Evolutionary conservation across 2,888 invertebrate species (phyloP).

Genomic region (Hermaeophaga mercurialis): DNA sequence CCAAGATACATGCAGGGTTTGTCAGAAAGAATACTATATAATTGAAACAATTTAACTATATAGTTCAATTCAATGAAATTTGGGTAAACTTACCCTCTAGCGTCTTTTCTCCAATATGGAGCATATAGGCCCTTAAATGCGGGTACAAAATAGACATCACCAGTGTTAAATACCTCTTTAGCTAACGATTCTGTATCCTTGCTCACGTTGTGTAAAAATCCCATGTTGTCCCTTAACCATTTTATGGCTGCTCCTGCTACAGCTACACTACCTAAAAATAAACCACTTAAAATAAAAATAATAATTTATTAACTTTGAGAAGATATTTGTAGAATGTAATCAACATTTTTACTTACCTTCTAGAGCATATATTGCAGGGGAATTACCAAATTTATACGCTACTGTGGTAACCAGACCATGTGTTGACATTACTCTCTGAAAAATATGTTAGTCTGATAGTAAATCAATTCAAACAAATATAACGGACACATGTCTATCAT

Average conservation of each 20-base stretch:
- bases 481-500: too few relatives aligned
- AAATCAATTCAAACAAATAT: background rate
- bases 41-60: too few relatives aligned
- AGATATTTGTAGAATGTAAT: background rate
- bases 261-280: slow-evolving; percentile 74
- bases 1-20: too few relatives aligned
- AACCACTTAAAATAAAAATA: background rate
- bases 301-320: too few relatives aligned
- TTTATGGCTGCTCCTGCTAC: slow-evolving; percentile 91
- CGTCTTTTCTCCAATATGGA: slow-evolving; percentile 97
- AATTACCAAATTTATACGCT: slow-evolving; percentile 89
- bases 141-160: slow-evolving; percentile 97
- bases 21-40: too few relatives aligned
- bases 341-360: slow-evolving; percentile 67
- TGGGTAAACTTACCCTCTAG: slow-evolving; percentile 76
- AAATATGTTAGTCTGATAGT: background rate
- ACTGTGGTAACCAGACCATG: slow-evolving; percentile 95
- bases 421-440: slow-evolving; percentile 79
- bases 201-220: slow-evolving; percentile 76
- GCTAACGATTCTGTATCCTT: slow-evolving; percentile 67
- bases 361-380: slow-evolving; percentile 87
- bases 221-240: slow-evolving; percentile 92
- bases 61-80: too few relatives aligned
- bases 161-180: slow-evolving; percentile 77
- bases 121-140: slow-evolving; percentile 97